Base-by-base conservation (phyloP, 1,140 invertebrate genomes). In the Thaumetopoea pityocampa region DNA sequence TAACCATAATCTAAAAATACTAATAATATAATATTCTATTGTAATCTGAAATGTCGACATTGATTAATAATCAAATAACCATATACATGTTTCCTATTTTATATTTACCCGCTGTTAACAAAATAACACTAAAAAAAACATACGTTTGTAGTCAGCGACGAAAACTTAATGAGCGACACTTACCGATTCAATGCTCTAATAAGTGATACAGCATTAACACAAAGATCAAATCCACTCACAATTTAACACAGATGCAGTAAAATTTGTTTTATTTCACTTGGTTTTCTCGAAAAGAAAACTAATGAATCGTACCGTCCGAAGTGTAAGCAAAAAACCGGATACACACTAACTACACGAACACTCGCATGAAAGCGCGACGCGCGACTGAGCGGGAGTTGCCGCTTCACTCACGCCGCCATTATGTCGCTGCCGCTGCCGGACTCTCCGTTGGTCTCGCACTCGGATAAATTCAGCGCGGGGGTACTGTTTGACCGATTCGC, bases 281-380 rank as follows among this genome's bases (percentile, higher is more conserved):
- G 70, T 81, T 72, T 78, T 78, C 69, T 69, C 67, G 46, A 40
- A 27, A 24, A 60, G 67, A 71, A 73, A 81, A 81, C 68, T 53
- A 71, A 74, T 63, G 68, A 69, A 57, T 65, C 58, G 53, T 63
- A 34, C 52, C 50, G 28, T 48, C 43, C 38, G 53, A 41, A 37
- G 23, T 29, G 15, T 38, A 9, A 24, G 27, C 22, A 29, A 7
- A 22, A 24, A 20, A 28, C 9, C 30, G 30, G 35, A 27, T 14
- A 23, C 20, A 16, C 26, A 40, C 38, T 24, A 48, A n/a, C n/a
- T 20, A 42, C 48, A 40, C 54, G 36, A 37, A 18, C 20, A 22
- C 17, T 29, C 37, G 23, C 22, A 55, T 44, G 44, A 45, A 45
- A 20, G 43, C 47, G 51, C 59, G 41, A 76, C 69, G 59, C 45